Conservation (phyloP, 2,888 invertebrate genomes). For the Troides aeacus region DNA sequence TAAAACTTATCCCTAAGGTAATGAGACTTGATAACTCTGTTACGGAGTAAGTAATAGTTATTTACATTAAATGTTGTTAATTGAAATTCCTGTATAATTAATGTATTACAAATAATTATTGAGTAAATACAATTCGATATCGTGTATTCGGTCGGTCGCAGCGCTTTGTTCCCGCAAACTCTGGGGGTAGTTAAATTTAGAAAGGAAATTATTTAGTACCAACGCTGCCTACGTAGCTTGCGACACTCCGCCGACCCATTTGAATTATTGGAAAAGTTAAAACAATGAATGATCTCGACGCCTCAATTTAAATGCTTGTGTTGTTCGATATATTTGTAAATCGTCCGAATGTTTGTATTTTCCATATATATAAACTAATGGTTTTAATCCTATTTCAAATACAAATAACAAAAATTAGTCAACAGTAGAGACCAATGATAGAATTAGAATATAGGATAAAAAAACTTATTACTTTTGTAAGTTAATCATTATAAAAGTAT, state of each 20-base stretch:
- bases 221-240: slow-evolving; percentile 14
- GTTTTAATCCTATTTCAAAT: not conserved
- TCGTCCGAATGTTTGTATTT: not conserved
- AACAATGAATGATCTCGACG: not conserved
- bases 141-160: slow-evolving; percentile 19
- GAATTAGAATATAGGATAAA: too few species aligned
- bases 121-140: not conserved
- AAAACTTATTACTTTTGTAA: too few species aligned
- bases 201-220: slow-evolving; percentile 34
- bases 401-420: too few species aligned
- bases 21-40: too few species aligned
- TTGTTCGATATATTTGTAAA: not conserved
- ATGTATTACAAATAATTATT: not conserved
- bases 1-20: too few species aligned
- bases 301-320: not conserved
- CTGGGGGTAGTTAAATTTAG: slow-evolving; percentile 36
- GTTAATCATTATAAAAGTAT: too few species aligned
- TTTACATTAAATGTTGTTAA: too few species aligned
- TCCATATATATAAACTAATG: not conserved
- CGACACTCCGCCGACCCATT: slow-evolving; percentile 22
- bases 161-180: slow-evolving; percentile 36
- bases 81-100: too few species aligned
- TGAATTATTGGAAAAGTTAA: slow-evolving; percentile 9
- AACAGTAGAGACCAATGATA: too few species aligned
- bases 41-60: too few species aligned